These are phyloP conservation scores for Arion vulgaris DNA, from an alignment of 1,140 invertebrate genomes.

Conservation along the genomic window DNA sequence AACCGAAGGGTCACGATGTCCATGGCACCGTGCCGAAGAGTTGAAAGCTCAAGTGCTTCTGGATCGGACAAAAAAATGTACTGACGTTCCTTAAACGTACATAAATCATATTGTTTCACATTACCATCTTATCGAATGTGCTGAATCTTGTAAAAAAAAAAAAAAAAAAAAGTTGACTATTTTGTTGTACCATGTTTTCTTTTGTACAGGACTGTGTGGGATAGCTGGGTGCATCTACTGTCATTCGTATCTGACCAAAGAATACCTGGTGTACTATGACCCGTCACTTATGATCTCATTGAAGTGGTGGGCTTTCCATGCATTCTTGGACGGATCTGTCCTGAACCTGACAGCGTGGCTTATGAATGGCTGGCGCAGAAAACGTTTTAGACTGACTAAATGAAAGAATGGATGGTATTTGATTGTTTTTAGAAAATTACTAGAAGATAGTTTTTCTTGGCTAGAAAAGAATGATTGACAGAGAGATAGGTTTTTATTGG, in stretches of 20 bases:
- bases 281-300: not conserved
- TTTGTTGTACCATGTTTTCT: not conserved
- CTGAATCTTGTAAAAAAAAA: not conserved
- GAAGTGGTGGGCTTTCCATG: constrained; percentile 3
- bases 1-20: too few species aligned
- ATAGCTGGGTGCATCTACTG: not conserved
- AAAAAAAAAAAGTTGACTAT: too few species aligned
- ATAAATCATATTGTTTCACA: too few species aligned
- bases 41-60: too few species aligned
- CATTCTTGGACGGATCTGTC: constrained; percentile 3
- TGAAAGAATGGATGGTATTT: not conserved
- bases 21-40: too few species aligned
- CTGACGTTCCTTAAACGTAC: too few species aligned
- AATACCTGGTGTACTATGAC: not conserved
- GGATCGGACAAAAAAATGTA: too few species aligned
- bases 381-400: not conserved
- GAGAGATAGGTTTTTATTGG: too few species aligned
- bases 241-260: not conserved
- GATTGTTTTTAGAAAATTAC: too few species aligned
- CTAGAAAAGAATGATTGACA: too few species aligned
- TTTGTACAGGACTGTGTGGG: not conserved
- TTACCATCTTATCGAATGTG: too few species aligned
- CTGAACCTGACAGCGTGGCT: not conserved
- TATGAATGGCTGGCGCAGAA: not conserved
- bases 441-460: too few species aligned